phyloP scores from a whole-genome alignment of 2,888 invertebrate species.

The Falcaria lacertinaria region DNA sequence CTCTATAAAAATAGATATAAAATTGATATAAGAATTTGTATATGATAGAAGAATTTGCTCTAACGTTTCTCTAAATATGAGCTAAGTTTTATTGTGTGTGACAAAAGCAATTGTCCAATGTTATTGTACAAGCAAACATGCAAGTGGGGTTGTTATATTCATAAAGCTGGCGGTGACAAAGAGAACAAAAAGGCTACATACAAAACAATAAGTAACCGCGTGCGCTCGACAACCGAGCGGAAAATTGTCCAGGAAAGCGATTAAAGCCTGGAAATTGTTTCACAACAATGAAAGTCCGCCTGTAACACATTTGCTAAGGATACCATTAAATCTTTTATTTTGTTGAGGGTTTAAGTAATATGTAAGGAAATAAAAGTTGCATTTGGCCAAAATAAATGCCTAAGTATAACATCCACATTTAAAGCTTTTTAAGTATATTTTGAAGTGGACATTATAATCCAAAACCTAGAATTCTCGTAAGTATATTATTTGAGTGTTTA shows the following conservation, averaged over 20 bases:
- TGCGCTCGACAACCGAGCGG: conserved; percentile 45
- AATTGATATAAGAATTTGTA: too few species aligned
- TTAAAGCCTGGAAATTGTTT: conserved; percentile 55
- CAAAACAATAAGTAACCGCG: conserved; percentile 40
- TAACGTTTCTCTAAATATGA: background rate
- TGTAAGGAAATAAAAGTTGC: background rate
- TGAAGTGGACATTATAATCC: too few species aligned
- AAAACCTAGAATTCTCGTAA: too few species aligned
- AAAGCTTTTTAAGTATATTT: too few species aligned
- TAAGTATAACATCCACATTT: too few species aligned
- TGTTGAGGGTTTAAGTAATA: conserved; percentile 9
- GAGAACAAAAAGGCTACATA: conserved; percentile 29
- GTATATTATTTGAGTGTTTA: too few species aligned
- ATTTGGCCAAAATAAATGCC: too few species aligned
- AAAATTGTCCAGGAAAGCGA: conserved; percentile 52
- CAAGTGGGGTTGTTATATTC: conserved; percentile 23
- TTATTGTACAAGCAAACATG: conserved; percentile 10
- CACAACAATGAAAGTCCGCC: conserved; percentile 42
- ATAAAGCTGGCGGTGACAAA: conserved; percentile 25
- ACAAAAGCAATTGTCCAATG: conserved; percentile 2
- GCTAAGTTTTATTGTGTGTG: background rate
- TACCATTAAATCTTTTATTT: conserved; percentile 43
- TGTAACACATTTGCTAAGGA: conserved; percentile 37
- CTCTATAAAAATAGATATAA: too few species aligned
- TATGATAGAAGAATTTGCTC: too few species aligned